phyloP scores from a whole-genome alignment of 2,888 invertebrate species.

The Apamea crenata region DNA sequence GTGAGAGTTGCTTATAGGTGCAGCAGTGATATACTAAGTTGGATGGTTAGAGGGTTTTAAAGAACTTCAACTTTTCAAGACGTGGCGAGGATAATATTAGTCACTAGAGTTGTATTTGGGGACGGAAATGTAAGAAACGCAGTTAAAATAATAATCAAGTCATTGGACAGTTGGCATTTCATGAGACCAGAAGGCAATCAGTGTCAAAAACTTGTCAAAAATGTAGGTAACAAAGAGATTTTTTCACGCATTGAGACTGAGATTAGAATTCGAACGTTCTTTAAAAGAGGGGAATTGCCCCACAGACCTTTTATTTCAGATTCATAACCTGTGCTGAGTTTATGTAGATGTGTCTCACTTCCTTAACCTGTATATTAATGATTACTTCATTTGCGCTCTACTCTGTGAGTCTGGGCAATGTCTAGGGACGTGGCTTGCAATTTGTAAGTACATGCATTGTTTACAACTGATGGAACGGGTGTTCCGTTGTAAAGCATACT shows the following conservation, averaged over 20 bases:
- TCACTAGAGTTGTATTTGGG: not conserved
- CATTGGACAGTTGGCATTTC: not conserved
- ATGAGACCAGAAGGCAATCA: not conserved
- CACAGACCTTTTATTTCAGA: too few species aligned
- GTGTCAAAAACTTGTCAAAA: too few species aligned
- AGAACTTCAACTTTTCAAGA: not conserved
- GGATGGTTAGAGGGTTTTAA: not conserved
- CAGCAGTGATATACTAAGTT: not conserved
- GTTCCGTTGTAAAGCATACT: slow-evolving; percentile 6
- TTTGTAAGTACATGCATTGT: slow-evolving; percentile 60
- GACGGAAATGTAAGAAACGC: not conserved
- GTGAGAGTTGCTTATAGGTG: not conserved
- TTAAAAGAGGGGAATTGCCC: too few species aligned
- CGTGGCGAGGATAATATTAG: not conserved
- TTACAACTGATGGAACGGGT: slow-evolving; percentile 51
- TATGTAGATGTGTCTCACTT: too few species aligned
- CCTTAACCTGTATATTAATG: not conserved
- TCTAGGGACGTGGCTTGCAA: slow-evolving; percentile 58
- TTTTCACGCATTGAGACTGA: too few species aligned
- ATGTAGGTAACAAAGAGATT: too few species aligned
- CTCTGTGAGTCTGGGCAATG: slow-evolving; percentile 22
- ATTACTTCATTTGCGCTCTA: slow-evolving; percentile 24
- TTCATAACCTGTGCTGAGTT: not conserved
- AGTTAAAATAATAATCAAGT: not conserved
- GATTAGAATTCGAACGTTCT: too few species aligned